Base-by-base conservation (phyloP, 2,113 vertebrate species). In the Rhineura floridana region DNA sequence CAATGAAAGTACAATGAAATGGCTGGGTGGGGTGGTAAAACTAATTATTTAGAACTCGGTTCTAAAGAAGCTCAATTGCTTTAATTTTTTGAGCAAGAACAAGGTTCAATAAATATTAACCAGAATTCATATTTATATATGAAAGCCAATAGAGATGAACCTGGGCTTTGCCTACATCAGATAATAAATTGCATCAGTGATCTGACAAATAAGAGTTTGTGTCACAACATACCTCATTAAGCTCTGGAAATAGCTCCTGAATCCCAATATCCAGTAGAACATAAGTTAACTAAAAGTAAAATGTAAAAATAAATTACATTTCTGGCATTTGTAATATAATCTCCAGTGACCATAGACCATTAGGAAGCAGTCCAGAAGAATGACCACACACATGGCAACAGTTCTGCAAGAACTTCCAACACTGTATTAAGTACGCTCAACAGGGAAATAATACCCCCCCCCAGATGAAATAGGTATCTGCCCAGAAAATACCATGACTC, bases 201-300 rank as follows among this genome's bases (percentile, higher is more conserved):
- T 77, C 55, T 77, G 33, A 67, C 25, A 67, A 19, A 67, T 46
- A 72, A 4, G 7, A n/a, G 1, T 62, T 25, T 75, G 33, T 91
- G 46, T 70, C 72, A 91, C 79, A 87, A 86, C 91, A 62, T 97
- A 98, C 98, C 98, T 97, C 97, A 93, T 82, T 95, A 85, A 99
- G 97, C 87, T 99, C 98, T 87, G 98, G 98, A 85, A 99, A 99
- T 33, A 99, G 97, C 89, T 99, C 98, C 91, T 98, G 98, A 89
- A 99, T 95, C 36, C 97, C 98, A 79, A 98, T 97, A 94, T 99
- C 98, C 94, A 99, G 95, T 69, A 99, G 97, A 81, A 98, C 96
- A 0, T 99, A 99, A 0, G 98, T 98, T 94, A 99, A 96, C 99
- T 99, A 95, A 89, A 96, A 90, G 63, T 93, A 91, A 81, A 93